Evolutionary conservation across 2,888 invertebrate genomes (phyloP), one percentile per base, ranked within the genome.

Genomic region (Lampropteryx suffumata): DNA sequence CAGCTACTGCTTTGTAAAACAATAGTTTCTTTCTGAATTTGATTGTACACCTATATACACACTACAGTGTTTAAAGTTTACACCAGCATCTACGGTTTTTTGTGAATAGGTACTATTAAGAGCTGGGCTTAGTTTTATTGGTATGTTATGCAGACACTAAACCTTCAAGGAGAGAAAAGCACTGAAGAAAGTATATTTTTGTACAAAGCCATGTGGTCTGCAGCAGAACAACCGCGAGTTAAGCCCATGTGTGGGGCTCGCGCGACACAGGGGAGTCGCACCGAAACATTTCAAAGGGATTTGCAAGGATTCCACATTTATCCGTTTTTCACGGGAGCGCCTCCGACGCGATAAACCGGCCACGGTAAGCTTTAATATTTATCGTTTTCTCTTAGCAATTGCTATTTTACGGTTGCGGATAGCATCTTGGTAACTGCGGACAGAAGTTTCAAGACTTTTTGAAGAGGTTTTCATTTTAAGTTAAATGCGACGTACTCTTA

Each of bases 331-430:
- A 81, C 79, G 76, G 77, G 67, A 69, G 63, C 75, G 72, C 75
- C 67, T 64, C 67, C 54, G 59, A 61, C 62, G 77, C 74, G 83
- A 84, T 84, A 85, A 83, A 76, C 74, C 72, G 66, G 59, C 71
- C 67, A 62, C 72, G 72, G 79, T 78, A 80, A 79, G 82, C 81
- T 79, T 82, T 82, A 76, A 82, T 83, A 84, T 84, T 84, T 84
- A 83, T 82, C 73, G 79, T 72, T 76, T 67, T 70, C 70, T 72
- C 67, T 72, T 71, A 69, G 66, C 66, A 65, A 65, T 69, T 71
- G 51, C 47, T 55, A 51, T 56, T 58, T 61, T 50, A 56, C 33
- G 41, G 56, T 37, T 50, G 34, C 45, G 33, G 48, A 44, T 44
- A 43, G 26, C 24, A 33, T 39, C 46, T 42, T 33, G 28, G 32